Conservation (phyloP, 2,113 vertebrate species). For the Aleadryas rufinucha region DNA sequence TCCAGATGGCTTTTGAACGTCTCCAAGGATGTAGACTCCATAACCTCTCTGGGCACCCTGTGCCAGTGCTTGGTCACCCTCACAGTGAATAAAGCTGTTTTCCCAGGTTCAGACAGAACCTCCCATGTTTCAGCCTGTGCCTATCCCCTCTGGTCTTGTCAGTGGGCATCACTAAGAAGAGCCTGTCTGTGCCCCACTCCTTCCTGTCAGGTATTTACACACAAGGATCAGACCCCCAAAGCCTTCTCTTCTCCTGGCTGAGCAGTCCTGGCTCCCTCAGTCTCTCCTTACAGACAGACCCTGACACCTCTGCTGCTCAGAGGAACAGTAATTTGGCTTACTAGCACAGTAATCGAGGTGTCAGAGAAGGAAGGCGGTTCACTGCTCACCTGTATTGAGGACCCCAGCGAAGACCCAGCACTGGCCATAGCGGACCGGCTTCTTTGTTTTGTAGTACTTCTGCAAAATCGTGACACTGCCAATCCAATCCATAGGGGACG, state of each 20-base stretch:
- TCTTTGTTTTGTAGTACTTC: constrained; percentile 36
- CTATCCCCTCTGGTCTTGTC: not conserved
- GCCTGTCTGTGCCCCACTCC: not conserved
- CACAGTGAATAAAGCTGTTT: not conserved
- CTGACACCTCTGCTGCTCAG: not conserved
- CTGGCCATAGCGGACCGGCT: constrained; percentile 41
- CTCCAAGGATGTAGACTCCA: not conserved
- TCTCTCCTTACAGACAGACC: not conserved
- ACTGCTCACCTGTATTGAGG: constrained; percentile 63
- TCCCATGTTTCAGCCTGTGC: not conserved
- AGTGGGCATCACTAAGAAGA: not conserved
- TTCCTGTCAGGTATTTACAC: not conserved
- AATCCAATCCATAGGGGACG: constrained; percentile 44
- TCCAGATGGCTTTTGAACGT: not conserved
- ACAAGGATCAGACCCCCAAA: not conserved
- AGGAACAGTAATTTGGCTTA: not conserved
- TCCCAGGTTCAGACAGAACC: not conserved
- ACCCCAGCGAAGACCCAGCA: constrained; percentile 73
- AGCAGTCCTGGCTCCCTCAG: not conserved
- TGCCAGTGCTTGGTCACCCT: not conserved
- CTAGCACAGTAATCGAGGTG: not conserved
- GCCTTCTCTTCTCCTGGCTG: not conserved
- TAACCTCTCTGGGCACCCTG: not conserved
- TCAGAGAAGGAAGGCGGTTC: not conserved
- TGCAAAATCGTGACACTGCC: constrained; percentile 64